Conservation (phyloP, 37 sponge, comb jelly and placozoan genomes). For the Mnemiopsis leidyi region DNA sequence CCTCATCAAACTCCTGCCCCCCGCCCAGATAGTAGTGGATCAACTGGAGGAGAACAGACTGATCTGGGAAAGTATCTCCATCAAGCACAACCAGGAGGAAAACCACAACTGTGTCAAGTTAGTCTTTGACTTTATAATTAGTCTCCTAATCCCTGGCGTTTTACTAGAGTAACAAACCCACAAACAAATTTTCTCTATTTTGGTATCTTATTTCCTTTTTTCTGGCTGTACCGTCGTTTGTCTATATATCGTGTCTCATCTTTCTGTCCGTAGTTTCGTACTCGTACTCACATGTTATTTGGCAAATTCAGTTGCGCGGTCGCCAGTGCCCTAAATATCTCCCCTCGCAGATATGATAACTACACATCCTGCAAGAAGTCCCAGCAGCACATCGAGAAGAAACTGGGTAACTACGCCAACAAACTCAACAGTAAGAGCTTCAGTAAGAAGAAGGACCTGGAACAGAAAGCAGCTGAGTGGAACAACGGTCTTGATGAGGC, state of each 20-base stretch:
- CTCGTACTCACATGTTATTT: no score
- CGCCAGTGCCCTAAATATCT: no score
- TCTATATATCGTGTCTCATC: no score
- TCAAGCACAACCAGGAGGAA: slow-evolving; percentile 64
- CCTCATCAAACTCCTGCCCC: slow-evolving; percentile 3
- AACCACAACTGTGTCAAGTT: slow-evolving; percentile 66
- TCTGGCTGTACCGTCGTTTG: no score
- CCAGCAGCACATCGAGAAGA: slow-evolving; percentile 34
- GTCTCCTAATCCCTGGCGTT: no score
- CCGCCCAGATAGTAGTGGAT: slow-evolving; percentile 13
- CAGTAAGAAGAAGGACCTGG: background rate
- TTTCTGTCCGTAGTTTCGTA: no score
- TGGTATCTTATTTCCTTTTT: no score
- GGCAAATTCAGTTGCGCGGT: no score
- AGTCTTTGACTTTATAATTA: no score
- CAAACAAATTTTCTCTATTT: no score
- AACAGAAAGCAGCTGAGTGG: slow-evolving; percentile 41
- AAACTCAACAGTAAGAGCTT: background rate
- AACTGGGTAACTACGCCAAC: slow-evolving; percentile 33
- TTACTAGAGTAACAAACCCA: no score
- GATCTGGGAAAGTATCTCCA: slow-evolving; percentile 51
- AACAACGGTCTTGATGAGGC: slow-evolving; percentile 21
- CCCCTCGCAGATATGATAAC: slow-evolving; percentile 33
- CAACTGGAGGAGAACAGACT: slow-evolving; percentile 51
- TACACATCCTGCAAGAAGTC: slow-evolving; percentile 46